Evolutionary conservation across 1,140 invertebrate genomes (phyloP).

Genomic region (Pseudachorutes palmiensis): DNA sequence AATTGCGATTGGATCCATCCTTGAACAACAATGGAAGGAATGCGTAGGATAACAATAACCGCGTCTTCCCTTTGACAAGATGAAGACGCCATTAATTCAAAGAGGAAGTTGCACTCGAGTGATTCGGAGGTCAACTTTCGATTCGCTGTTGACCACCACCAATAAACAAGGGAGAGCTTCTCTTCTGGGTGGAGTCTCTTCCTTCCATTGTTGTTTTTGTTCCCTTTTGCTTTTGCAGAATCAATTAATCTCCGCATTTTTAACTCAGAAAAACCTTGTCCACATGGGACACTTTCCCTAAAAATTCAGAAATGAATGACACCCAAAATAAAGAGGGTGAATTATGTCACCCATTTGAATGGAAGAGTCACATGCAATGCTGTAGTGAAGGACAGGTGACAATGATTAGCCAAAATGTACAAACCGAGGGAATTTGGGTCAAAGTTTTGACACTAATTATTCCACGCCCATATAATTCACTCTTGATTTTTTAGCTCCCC

Average conservation of each 20-base stretch:
- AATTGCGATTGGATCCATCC: too few species aligned
- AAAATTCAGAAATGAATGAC: too few species aligned
- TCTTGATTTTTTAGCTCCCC: neutral
- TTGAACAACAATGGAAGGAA: neutral
- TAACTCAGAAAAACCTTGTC: too few species aligned
- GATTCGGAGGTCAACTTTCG: neutral
- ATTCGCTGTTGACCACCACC: neutral
- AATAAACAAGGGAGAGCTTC: neutral
- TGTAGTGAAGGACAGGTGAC: neutral
- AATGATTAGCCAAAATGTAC: neutral
- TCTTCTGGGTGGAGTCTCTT: neutral
- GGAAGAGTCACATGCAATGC: neutral
- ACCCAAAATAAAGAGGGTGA: neutral
- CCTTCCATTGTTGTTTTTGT: neutral
- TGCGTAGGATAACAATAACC: too few species aligned
- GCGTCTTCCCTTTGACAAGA: constrained; percentile 6
- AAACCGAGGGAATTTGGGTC: neutral
- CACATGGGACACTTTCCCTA: too few species aligned
- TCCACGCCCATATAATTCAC: neutral
- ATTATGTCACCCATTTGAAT: neutral
- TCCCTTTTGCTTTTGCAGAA: neutral
- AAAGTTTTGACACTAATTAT: neutral
- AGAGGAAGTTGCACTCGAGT: neutral
- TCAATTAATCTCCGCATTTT: too few species aligned
- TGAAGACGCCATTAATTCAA: neutral